These are phyloP conservation scores for Strix aluco DNA, from an alignment of 2,113 vertebrate species.

Conservation along the genomic window DNA sequence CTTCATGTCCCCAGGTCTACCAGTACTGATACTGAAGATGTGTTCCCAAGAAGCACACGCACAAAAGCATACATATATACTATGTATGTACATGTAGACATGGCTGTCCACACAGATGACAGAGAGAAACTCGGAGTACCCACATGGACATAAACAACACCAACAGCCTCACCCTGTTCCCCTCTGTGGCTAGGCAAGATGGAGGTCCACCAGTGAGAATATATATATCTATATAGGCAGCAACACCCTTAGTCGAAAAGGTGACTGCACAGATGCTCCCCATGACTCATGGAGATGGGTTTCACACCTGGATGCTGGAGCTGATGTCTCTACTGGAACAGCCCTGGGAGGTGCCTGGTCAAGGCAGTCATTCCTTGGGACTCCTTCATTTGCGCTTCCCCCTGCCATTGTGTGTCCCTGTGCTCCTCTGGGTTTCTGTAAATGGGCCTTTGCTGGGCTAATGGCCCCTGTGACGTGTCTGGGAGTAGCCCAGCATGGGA, in stretches of 20 bases:
- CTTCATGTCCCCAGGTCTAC: neutral
- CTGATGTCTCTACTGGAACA: neutral
- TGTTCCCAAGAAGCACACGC: neutral
- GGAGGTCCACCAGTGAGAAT: neutral
- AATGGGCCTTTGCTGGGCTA: neutral
- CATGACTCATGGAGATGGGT: rapidly evolving
- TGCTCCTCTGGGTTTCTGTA: neutral
- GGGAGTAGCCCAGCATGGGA: neutral
- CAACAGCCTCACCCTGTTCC: neutral
- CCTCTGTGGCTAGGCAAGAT: neutral
- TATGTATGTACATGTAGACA: rapidly evolving
- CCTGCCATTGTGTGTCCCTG: neutral
- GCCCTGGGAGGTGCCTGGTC: neutral
- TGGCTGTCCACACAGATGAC: neutral
- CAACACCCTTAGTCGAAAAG: too few species aligned
- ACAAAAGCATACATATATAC: neutral
- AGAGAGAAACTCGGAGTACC: neutral
- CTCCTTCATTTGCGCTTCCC: neutral
- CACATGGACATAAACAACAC: neutral
- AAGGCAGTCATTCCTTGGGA: neutral
- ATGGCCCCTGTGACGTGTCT: neutral
- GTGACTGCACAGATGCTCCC: neutral
- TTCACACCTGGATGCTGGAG: neutral
- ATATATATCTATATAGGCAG: neutral
- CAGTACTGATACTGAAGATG: rapidly evolving